Conservation (phyloP, 1,140 invertebrate genomes). For the Bombus waltoni region DNA sequence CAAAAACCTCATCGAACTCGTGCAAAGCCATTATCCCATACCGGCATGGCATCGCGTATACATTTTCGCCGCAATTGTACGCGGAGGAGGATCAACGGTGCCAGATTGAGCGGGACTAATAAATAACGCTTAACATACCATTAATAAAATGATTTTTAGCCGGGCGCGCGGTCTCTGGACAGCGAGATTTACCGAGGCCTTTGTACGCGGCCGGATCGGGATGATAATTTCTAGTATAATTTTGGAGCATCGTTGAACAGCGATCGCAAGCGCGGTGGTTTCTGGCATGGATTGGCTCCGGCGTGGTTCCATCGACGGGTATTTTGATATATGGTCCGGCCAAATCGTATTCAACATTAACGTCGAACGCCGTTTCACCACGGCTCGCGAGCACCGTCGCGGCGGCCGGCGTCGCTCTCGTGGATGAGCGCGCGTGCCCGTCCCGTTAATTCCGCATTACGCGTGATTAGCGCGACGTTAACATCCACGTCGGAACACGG, state of each 20-base stretch:
- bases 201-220: not conserved
- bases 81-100: not conserved
- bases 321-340: conserved; percentile 50
- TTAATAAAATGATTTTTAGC: conserved; percentile 49
- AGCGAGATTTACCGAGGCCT: conserved; percentile 35
- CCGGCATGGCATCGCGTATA: not conserved
- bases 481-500: conserved; percentile 2
- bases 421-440: conserved; percentile 4
- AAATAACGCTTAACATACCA: conserved; percentile 42
- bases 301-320: conserved; percentile 44
- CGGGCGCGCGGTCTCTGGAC: not conserved
- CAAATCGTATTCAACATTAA: conserved; percentile 58
- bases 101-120: not conserved
- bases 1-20: not conserved
- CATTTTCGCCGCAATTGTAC: not conserved
- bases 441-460: conserved; percentile 59
- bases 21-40: not conserved
- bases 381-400: not conserved
- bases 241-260: conserved; percentile 41
- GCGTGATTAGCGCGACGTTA: conserved; percentile 48
- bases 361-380: conserved; percentile 35
- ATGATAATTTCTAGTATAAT: conserved; percentile 57
- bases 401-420: not conserved
- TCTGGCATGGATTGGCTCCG: conserved; percentile 56
- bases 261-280: conserved; percentile 22